phyloP scores from a whole-genome alignment of 2,888 invertebrate genomes.

The Scaptomyza parva region DNA sequence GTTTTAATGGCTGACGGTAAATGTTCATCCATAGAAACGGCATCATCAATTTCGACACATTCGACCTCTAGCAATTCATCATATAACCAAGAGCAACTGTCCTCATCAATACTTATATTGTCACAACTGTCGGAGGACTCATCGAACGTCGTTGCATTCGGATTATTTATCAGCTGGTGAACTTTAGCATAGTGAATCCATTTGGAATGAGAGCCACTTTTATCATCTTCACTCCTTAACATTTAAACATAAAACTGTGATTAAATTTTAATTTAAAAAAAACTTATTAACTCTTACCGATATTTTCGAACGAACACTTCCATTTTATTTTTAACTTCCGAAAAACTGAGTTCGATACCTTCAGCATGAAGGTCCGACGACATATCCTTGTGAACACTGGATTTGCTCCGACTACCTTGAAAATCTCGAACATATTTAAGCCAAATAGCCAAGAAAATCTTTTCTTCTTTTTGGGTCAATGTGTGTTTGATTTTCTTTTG shows the following conservation, averaged over 20 bases:
- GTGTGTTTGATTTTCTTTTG: neutral
- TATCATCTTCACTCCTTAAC: constrained; percentile 23
- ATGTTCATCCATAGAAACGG: neutral
- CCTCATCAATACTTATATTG: constrained; percentile 11
- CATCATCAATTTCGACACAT: neutral
- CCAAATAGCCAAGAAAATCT: constrained; percentile 47
- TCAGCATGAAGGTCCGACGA: constrained; percentile 7
- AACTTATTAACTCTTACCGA: constrained; percentile 24
- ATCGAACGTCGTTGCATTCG: constrained; percentile 7
- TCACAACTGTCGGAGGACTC: neutral
- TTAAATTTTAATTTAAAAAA: neutral
- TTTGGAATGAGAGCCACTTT: neutral
- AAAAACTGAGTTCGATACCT: constrained; percentile 14
- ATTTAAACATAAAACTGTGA: neutral
- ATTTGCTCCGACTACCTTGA: constrained; percentile 4
- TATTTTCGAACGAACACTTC: constrained; percentile 39
- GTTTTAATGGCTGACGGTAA: neutral
- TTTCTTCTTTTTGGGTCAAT: constrained; percentile 46
- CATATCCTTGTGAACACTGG: constrained; percentile 39
- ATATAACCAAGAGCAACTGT: constrained; percentile 10
- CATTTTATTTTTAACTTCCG: constrained; percentile 43
- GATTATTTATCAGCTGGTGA: constrained; percentile 13
- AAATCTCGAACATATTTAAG: constrained; percentile 20
- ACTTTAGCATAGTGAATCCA: constrained; percentile 48
- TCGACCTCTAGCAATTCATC: neutral